Percentiles rank a stretch among this genome's conserved stretches.
These are phyloP conservation scores for Calliphora vomitoria DNA, from an alignment of 2,888 invertebrate genomes.

Conservation along the genomic window DNA sequence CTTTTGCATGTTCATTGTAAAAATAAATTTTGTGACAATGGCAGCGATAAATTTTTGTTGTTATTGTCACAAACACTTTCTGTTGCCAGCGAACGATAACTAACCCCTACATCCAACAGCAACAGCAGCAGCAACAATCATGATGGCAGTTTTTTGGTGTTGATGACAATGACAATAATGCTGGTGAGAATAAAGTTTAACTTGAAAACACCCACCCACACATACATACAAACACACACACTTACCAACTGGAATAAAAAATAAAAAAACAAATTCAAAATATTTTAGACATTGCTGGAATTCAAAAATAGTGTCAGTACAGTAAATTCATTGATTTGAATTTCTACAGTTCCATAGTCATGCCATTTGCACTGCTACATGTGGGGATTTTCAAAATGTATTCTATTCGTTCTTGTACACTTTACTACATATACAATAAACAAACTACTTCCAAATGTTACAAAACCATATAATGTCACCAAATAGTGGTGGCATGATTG, in stretches of 20 bases:
- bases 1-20: slow-evolving; percentile 68
- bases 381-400: neutral
- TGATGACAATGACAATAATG: slow-evolving; percentile 35
- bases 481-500: slow-evolving; percentile 8
- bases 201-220: neutral
- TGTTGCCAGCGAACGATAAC: slow-evolving; percentile 32
- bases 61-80: slow-evolving; percentile 52
- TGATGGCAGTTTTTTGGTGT: slow-evolving; percentile 18
- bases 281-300: neutral
- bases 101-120: neutral
- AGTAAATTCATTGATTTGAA: slow-evolving; percentile 45
- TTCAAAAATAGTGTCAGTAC: neutral
- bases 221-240: neutral
- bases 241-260: neutral
- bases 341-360: neutral
- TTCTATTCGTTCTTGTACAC: neutral
- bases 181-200: slow-evolving; percentile 34
- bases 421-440: neutral
- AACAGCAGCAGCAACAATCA: slow-evolving; percentile 19
- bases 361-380: too few relatives aligned
- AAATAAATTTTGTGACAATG: slow-evolving; percentile 65
- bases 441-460: neutral
- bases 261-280: neutral
- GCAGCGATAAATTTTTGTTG: slow-evolving; percentile 57
- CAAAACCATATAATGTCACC: slow-evolving; percentile 14